Conservation (phyloP, 2,888 invertebrate genomes). For the Eristalis arbustorum region DNA sequence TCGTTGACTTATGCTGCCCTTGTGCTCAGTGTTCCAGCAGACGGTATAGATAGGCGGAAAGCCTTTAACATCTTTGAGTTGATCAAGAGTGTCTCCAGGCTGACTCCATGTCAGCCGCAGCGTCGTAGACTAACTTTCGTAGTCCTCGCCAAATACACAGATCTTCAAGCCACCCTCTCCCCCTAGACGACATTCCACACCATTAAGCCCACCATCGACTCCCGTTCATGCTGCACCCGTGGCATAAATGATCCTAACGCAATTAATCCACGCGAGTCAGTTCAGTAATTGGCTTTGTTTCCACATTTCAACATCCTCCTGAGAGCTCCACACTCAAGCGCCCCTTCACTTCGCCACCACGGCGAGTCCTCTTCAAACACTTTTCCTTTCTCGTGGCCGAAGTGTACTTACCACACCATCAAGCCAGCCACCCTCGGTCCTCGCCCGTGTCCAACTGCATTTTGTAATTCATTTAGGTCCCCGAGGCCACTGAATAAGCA, state of each 20-base stretch:
- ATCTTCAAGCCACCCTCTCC: no score
- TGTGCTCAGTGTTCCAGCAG: no score
- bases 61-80: no score
- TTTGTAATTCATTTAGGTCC: slow-evolving; percentile 9
- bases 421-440: background rate
- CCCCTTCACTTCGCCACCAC: background rate
- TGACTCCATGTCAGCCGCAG: no score
- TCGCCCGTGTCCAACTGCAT: background rate
- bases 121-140: no score
- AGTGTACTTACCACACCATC: background rate
- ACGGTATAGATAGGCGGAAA: no score
- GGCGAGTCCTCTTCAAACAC: background rate
- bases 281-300: background rate
- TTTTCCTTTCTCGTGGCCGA: background rate
- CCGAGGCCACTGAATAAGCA: background rate
- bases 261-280: background rate
- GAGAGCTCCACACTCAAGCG: background rate
- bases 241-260: background rate
- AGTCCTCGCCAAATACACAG: no score
- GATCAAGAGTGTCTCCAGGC: no score
- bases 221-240: background rate
- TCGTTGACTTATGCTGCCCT: no score
- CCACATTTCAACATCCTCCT: background rate
- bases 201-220: background rate
- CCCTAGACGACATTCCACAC: no score